Percentiles rank a stretch among this genome's conserved stretches.
These are phyloP conservation scores for Calyptommatus sinebrachiatus DNA, from an alignment of 2,113 vertebrate species.

Conservation along the genomic window DNA sequence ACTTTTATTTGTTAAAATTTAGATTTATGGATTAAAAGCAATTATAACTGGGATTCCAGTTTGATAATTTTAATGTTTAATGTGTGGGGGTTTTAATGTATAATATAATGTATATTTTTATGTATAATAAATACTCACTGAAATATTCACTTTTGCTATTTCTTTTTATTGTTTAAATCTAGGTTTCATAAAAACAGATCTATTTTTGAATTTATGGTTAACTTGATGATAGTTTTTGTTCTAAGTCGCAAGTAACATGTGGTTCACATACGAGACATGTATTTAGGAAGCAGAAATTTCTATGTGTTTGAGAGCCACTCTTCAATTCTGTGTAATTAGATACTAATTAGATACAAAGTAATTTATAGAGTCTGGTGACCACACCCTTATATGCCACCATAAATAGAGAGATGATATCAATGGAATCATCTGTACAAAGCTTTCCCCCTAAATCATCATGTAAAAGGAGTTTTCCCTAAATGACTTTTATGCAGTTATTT, in stretches of 20 bases:
- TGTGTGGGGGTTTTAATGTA: no score
- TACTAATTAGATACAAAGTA: no score
- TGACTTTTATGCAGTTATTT: conserved; percentile 26
- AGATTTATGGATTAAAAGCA: no score
- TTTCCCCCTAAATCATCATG: conserved; percentile 27
- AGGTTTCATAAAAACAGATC: not conserved
- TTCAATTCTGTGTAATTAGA: conserved; percentile 50
- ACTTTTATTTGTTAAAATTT: no score
- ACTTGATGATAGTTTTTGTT: conserved; percentile 44
- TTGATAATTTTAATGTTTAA: no score
- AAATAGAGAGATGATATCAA: conserved; percentile 36
- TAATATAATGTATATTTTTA: no score
- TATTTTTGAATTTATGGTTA: not conserved
- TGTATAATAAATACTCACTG: no score
- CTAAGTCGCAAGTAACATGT: conserved; percentile 39
- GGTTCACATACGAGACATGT: conserved; percentile 32
- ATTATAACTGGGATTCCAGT: no score
- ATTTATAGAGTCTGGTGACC: conserved; percentile 34
- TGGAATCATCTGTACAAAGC: conserved; percentile 14
- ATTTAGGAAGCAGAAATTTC: conserved; percentile 40
- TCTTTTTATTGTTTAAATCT: conserved; percentile 22
- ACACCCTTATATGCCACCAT: conserved; percentile 40
- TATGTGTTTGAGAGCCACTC: conserved; percentile 18
- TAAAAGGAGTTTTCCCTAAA: conserved; percentile 35
- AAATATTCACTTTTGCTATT: not conserved